Conservation (phyloP, 1,140 invertebrate genomes). For the Hylyphantes graminicola region DNA sequence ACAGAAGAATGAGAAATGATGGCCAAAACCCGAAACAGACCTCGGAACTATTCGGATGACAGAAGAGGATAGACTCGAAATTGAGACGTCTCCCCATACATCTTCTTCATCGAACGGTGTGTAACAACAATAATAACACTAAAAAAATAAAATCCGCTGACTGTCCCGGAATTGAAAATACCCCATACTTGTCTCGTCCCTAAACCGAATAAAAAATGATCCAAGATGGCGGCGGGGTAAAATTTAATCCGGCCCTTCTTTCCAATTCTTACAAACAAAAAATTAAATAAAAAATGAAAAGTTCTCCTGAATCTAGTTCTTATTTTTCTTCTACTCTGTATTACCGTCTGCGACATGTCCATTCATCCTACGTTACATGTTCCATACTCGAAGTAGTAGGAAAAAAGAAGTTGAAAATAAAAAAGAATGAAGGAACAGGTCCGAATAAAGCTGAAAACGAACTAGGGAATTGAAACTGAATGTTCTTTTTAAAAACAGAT, state of each 20-base stretch:
- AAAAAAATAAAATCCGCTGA: slow-evolving; percentile 15
- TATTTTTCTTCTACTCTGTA: slow-evolving; percentile 22
- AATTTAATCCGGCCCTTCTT: slow-evolving; percentile 29
- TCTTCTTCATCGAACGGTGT: slow-evolving; percentile 27
- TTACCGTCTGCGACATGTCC: slow-evolving; percentile 37
- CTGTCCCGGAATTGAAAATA: not conserved
- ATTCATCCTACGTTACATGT: slow-evolving; percentile 34
- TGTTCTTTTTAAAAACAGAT: too few relatives aligned
- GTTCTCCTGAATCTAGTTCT: slow-evolving; percentile 24
- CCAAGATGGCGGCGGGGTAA: slow-evolving; percentile 40
- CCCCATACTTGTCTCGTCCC: not conserved
- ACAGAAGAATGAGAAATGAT: slow-evolving; percentile 12
- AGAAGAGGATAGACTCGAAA: slow-evolving; percentile 6
- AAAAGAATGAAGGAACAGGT: not conserved
- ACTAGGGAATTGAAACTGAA: not conserved
- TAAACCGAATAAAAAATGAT: slow-evolving; percentile 48
- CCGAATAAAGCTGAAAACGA: slow-evolving; percentile 28
- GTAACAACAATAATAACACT: not conserved
- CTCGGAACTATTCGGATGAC: slow-evolving; percentile 28
- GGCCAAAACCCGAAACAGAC: not conserved
- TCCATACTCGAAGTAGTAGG: not conserved
- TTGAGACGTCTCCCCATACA: slow-evolving; percentile 14
- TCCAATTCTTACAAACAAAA: slow-evolving; percentile 21
- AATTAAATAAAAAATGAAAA: not conserved
- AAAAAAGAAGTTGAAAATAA: not conserved